Evolutionary conservation across 2,888 invertebrate species (phyloP).

Genomic region (Elaeidobius kamerunicus): DNA sequence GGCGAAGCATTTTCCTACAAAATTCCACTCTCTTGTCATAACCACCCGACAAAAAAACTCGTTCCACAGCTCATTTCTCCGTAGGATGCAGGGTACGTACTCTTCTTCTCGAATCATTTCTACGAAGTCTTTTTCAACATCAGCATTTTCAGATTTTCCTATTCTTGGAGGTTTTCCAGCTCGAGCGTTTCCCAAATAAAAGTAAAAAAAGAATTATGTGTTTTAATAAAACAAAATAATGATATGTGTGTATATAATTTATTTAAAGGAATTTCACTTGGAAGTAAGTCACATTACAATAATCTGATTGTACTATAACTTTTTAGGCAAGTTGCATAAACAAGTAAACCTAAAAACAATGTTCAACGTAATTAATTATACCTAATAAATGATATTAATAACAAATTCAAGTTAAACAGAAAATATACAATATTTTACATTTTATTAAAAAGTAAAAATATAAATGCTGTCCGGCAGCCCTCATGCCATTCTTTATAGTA

Average conservation of each 20-base stretch:
- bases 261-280: slow-evolving; percentile 34
- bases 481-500: slow-evolving; percentile 24
- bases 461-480: slow-evolving; percentile 37
- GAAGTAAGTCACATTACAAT: slow-evolving; percentile 34
- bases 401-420: slow-evolving; percentile 1
- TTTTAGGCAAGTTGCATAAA: slow-evolving; percentile 35
- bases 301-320: slow-evolving; percentile 37
- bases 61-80: too few relatives aligned
- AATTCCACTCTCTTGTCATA: too few relatives aligned
- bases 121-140: too few relatives aligned
- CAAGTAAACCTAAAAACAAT: slow-evolving; percentile 32
- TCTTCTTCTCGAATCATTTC: too few relatives aligned
- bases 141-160: too few relatives aligned
- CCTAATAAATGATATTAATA: slow-evolving; percentile 20
- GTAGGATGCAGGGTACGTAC: too few relatives aligned
- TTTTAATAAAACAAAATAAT: slow-evolving; percentile 8
- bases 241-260: slow-evolving; percentile 33
- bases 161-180: too few relatives aligned
- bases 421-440: slow-evolving; percentile 26
- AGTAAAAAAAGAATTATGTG: too few relatives aligned
- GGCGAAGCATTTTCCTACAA: too few relatives aligned
- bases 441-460: slow-evolving; percentile 30
- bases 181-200: too few relatives aligned
- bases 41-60: too few relatives aligned
- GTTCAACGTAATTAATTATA: slow-evolving; percentile 14